These are phyloP conservation scores for Acronicta aceris DNA, from an alignment of 2,888 invertebrate species.

Conservation along the genomic window DNA sequence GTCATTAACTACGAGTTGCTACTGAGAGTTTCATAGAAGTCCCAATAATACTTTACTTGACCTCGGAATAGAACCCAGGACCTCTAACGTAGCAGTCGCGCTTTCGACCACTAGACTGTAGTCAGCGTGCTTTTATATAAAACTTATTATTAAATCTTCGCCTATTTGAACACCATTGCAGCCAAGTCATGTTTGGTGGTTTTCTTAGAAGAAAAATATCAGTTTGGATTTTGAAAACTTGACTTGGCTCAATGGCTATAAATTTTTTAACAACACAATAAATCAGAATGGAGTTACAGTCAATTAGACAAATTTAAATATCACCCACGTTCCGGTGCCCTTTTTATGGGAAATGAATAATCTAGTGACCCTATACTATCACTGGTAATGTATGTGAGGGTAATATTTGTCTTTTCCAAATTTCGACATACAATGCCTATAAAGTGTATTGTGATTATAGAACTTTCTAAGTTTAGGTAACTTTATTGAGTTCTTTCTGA, in stretches of 20 bases:
- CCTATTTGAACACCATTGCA: no score
- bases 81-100: no score
- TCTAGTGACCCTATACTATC: constrained; percentile 7
- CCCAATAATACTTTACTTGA: no score
- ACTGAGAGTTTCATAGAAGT: no score
- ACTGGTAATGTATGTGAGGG: constrained; percentile 15
- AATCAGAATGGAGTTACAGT: constrained; percentile 57
- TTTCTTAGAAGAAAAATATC: constrained; percentile 19
- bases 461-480: no score
- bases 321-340: constrained; percentile 46
- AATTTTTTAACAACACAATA: constrained; percentile 48
- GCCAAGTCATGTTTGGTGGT: not conserved
- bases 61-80: no score
- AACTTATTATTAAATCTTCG: no score
- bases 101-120: no score
- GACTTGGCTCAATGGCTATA: constrained; percentile 7
- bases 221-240: constrained; percentile 8
- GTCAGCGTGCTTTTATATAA: no score
- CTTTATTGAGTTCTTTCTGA: no score
- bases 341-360: constrained; percentile 37
- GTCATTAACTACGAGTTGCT: no score
- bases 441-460: not conserved
- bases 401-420: constrained; percentile 19
- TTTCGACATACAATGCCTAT: constrained; percentile 12
- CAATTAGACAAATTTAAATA: constrained; percentile 58